Conservation (phyloP, 2,113 vertebrate species). For the Centropus unirufus region DNA sequence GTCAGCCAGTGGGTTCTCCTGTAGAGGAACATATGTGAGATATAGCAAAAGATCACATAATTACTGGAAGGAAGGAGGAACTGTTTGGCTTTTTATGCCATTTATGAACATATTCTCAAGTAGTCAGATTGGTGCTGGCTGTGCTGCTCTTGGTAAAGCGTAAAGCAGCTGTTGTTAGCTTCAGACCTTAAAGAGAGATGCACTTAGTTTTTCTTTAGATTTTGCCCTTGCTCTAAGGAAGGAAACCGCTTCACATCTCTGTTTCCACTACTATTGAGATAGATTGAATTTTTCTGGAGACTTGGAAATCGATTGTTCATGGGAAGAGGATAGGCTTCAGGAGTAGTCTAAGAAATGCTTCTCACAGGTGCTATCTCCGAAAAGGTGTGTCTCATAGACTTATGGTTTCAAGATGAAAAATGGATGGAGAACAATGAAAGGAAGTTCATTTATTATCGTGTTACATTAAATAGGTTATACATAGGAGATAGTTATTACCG, state of each 20-base stretch:
- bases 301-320: background rate
- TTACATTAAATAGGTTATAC: background rate
- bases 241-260: background rate
- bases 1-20: background rate
- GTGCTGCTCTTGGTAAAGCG: background rate
- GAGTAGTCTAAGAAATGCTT: background rate
- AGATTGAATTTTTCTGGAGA: background rate
- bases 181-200: background rate
- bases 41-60: background rate
- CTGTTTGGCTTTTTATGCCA: background rate
- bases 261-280: background rate
- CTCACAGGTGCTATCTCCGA: background rate
- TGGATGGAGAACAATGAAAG: rapidly evolving
- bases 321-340: background rate
- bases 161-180: background rate
- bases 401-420: background rate
- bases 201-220: background rate
- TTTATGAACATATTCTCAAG: no score
- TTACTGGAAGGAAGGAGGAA: background rate
- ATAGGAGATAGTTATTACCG: background rate
- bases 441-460: background rate
- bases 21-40: background rate
- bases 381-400: background rate
- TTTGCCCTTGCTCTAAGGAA: background rate
- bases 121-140: background rate